phyloP scores from a whole-genome alignment of 2,797 vertebrate genomes.

The Meda fulgida region DNA sequence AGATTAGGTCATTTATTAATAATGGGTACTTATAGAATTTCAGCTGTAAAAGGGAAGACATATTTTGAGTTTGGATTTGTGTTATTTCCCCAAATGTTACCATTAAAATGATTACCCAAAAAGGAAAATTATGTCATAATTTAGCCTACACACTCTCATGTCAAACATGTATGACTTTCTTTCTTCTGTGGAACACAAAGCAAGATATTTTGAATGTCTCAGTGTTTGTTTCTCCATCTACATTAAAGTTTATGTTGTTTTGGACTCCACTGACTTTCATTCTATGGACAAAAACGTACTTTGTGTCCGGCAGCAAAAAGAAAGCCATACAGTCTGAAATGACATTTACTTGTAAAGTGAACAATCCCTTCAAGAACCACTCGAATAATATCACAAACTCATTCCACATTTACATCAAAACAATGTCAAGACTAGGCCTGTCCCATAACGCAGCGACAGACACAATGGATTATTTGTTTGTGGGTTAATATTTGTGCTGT shows the following conservation, averaged over 20 bases:
- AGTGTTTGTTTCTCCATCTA: not conserved
- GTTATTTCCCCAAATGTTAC: not conserved
- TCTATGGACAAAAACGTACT: not conserved
- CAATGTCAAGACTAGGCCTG: not conserved
- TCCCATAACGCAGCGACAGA: constrained; percentile 18
- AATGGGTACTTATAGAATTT: not conserved
- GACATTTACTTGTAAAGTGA: not conserved
- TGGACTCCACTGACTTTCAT: not conserved
- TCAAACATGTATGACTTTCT: not conserved
- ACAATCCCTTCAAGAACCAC: not conserved
- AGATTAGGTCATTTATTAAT: not conserved
- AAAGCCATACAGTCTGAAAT: not conserved
- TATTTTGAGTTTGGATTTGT: not conserved
- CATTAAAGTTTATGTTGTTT: not conserved
- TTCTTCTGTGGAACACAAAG: not conserved
- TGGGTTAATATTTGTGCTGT: constrained; percentile 52
- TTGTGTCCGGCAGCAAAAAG: not conserved
- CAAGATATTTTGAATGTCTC: not conserved
- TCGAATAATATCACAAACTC: not conserved
- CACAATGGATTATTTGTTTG: constrained; percentile 34
- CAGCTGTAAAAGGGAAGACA: not conserved
- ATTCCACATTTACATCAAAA: not conserved
- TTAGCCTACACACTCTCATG: not conserved
- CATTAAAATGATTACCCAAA: not conserved
- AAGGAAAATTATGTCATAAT: not conserved